Evolutionary conservation across 2,888 invertebrate species (phyloP), one percentile per base, ranked within the genome.

Genomic region (Plagiodera versicolora): DNA sequence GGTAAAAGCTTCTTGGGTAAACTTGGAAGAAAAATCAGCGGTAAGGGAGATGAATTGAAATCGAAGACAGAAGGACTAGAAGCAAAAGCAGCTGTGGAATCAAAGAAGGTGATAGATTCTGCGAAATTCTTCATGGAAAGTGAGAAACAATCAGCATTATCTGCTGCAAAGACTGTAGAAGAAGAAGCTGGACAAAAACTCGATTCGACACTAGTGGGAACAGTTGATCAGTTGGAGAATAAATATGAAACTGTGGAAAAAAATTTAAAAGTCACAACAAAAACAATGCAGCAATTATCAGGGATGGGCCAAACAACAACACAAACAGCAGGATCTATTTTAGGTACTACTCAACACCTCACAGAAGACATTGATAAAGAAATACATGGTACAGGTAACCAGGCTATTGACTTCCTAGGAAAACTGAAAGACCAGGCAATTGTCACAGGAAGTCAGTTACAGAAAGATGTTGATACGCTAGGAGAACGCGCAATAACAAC

Each of bases 41-140:
- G 66, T 14, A 62, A 60, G 58, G 20, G 68, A 8, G 57, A 65
- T 0, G 67, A 72, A 32, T 8, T 58, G 6, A 56, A 59, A 47
- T 18, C 52, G 18, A 56, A 50, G 6, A 32, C 18, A 48, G 56
- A 60, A 16, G 30, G 50, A 55, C 28, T 30, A 8, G 48, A 49
- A 49, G 6, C 39, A 5, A 45, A 52, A 14, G n/a, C 24, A 3
- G 18, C 18, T 18, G 20, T 18, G n/a, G 14, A 18, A 46, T 17
- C 46, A 46, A 18, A 46, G n/a, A 10, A 6, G 14, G 3, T 11
- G 11, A 14, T 39, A 1, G 39, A 39, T 39, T 39, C 39, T 14
- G 39, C 14, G 14, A n/a, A 3, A 39, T 39, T 14, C 3, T n/a
- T 4, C 1, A 39, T 39, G 14, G 39, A 39, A 4, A 39, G 14